phyloP scores from a whole-genome alignment of 2,797 vertebrate genomes.

The Podarcis lilfordi region DNA sequence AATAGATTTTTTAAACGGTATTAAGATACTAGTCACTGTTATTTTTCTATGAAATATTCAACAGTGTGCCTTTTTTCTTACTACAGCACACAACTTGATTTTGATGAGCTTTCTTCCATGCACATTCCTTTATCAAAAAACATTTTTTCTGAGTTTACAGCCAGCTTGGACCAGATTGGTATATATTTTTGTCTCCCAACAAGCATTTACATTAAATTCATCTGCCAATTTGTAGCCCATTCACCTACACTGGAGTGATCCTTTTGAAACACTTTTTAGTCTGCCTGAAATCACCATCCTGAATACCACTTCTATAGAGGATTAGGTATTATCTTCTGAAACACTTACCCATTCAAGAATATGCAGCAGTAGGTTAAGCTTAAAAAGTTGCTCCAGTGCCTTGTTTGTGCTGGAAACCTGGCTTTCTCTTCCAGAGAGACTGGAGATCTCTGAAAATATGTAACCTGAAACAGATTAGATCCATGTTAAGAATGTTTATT shows the following conservation, averaged over 20 bases:
- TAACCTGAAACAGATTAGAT: constrained; percentile 56
- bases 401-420: constrained; percentile 19
- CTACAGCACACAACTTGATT: neutral
- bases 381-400: constrained; percentile 55
- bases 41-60: neutral
- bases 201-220: neutral
- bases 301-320: neutral
- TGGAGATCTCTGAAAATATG: constrained; percentile 37
- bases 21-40: neutral
- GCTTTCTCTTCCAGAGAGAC: constrained; percentile 35
- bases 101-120: neutral
- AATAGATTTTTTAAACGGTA: neutral
- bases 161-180: neutral
- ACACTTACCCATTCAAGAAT: constrained; percentile 75
- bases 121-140: neutral
- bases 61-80: neutral
- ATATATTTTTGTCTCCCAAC: neutral
- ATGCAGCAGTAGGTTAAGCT: constrained; percentile 68
- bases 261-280: neutral
- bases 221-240: neutral
- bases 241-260: neutral
- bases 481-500: neutral
- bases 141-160: neutral
- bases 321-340: constrained; percentile 14
- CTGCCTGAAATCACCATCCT: neutral